Percentiles rank a stretch among this genome's conserved stretches.
phyloP scores from a whole-genome alignment of 2,797 vertebrate genomes.

The Prunella strophiata region DNA sequence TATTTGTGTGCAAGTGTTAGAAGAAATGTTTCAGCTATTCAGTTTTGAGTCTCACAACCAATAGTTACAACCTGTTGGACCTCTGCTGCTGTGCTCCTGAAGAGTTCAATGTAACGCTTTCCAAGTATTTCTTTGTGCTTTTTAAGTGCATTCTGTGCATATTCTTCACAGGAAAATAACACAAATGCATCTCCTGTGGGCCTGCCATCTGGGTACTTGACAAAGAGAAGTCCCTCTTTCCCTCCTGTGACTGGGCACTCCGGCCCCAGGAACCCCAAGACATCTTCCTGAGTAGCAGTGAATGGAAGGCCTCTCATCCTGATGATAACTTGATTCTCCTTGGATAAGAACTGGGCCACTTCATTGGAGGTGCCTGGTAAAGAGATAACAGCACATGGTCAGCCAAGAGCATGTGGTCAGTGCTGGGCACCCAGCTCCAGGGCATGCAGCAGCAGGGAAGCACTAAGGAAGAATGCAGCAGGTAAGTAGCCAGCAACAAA shows the following conservation, averaged over 20 bases:
- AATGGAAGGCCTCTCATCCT: conserved; percentile 93
- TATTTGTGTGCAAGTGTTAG: neutral
- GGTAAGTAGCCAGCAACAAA: neutral
- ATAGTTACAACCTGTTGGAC: conserved; percentile 89
- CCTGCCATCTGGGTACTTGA: conserved; percentile 94
- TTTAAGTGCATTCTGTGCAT: conserved; percentile 92
- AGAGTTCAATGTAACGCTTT: conserved; percentile 96
- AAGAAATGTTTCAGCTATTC: neutral
- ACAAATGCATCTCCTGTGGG: conserved; percentile 97
- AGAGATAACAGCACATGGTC: neutral
- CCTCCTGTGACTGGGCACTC: conserved; percentile 92
- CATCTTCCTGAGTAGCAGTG: conserved; percentile 88
- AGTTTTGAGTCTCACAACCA: neutral
- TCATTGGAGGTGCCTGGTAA: conserved; percentile 91
- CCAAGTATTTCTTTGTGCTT: conserved; percentile 97
- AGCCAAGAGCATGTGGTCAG: accelerated
- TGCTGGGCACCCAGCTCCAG: neutral
- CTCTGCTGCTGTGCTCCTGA: conserved; percentile 94
- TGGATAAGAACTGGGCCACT: conserved; percentile 95
- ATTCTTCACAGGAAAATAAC: conserved; percentile 95
- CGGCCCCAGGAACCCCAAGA: conserved; percentile 88
- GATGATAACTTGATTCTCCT: conserved; percentile 96
- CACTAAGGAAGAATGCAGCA: neutral
- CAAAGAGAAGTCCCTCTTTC: conserved; percentile 92
- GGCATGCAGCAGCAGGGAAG: neutral